Base-by-base conservation (phyloP, 2,888 invertebrate genomes). In the Hipparchia sbordonii region DNA sequence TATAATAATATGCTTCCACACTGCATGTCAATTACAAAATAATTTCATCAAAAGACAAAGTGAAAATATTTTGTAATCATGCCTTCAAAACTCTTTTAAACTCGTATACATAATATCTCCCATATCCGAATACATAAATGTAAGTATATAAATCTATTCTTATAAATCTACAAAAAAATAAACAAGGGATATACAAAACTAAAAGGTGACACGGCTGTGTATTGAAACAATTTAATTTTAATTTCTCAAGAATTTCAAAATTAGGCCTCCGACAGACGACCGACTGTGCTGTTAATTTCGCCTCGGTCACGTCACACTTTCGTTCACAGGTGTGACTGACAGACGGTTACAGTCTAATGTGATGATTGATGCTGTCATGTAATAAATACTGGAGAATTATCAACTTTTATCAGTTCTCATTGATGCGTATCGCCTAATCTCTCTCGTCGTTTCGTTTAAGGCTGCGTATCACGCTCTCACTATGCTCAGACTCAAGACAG, bases 151-250 rank as follows among this genome's bases (percentile, higher is more conserved):
- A 65, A 52, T 69, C 73, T 75, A 71, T 77, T 73, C 78, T 74
- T 79, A 84, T 82, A 84, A 83, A 83, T 83, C 83, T 85, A 85
- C 81, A 85, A 82, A 85, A 82, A 79, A 81, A 82, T 82, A 82
- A 82, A 83, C 82, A 84, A 81, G 77, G 73, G 78, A 57, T 72
- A 71, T 45, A 79, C 76, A 72, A 62, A 73, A 76, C 79, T 80
- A 79, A 72, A 70, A n/a, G 60, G 78, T 77, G 76, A 68, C 78
- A 76, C 77, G 77, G 77, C 77, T 68, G 71, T 75, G 70, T 75
- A 59, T 33, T 63, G 0, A 13, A n/a, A 48, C 10, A 9, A 6
- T 52, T n/a, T 13, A 6, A 23, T 33, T 60, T n/a, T 13, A 10
- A 23, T 39, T 60, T 57, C 7, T 54, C 12, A 54, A 57, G 13